Conservation (phyloP, 2,113 vertebrate genomes). For the Podarcis cretensis region DNA sequence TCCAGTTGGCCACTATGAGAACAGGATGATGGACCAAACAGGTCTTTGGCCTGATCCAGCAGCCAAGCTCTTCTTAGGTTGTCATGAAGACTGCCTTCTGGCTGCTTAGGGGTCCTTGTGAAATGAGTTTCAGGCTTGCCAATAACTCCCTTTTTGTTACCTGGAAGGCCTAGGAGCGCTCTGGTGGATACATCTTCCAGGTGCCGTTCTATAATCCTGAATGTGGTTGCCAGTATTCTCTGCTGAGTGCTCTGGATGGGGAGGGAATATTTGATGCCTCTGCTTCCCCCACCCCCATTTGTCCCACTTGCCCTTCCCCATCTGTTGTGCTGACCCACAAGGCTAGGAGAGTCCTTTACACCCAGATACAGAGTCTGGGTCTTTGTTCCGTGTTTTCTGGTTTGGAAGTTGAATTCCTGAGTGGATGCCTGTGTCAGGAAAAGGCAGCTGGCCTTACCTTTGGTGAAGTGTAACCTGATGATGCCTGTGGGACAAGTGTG, state of each 20-base stretch:
- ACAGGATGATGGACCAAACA: not conserved
- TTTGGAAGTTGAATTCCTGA: not conserved
- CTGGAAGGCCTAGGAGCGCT: not conserved
- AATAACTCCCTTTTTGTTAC: not conserved
- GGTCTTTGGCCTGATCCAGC: not conserved
- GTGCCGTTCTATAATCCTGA: not conserved
- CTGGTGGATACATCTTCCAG: not conserved
- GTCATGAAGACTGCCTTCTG: not conserved
- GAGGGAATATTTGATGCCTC: not conserved
- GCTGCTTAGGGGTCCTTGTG: not conserved
- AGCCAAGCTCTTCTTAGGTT: not conserved
- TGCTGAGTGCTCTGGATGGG: not conserved
- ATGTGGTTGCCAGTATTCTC: not conserved
- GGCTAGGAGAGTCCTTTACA: not conserved
- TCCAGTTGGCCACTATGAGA: not conserved
- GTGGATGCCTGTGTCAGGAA: not conserved
- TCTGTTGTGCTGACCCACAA: not conserved
- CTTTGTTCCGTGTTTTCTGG: not conserved
- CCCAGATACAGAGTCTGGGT: not conserved
- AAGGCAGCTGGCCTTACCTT: no score
- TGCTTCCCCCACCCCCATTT: not conserved
- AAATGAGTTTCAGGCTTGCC: not conserved
- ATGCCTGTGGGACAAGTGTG: no score
- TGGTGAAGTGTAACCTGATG: not conserved
- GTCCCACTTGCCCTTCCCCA: not conserved